These are phyloP conservation scores for Astur gentilis DNA, from an alignment of 2,113 vertebrate genomes.

Conservation along the genomic window DNA sequence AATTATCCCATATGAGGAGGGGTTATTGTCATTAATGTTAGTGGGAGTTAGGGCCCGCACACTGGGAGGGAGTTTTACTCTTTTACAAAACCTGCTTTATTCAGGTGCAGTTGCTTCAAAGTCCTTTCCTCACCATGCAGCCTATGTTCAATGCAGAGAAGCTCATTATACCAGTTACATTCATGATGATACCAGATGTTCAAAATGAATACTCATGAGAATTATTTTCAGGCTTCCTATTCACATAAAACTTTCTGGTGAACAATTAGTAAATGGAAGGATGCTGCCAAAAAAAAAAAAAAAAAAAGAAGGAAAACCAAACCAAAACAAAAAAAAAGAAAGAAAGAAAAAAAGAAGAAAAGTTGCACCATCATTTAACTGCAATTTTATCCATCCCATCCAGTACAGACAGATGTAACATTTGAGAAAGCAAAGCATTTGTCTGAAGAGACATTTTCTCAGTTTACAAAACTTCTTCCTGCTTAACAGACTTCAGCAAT, in stretches of 20 bases:
- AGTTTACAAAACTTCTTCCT: neutral
- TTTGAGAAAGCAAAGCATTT: neutral
- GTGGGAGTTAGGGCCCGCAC: neutral
- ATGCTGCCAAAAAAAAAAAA: neutral
- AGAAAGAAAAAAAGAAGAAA: neutral
- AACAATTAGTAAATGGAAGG: slow-evolving; percentile 4
- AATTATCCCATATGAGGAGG: neutral
- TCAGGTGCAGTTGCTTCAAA: slow-evolving; percentile 37
- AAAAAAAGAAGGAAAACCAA: neutral
- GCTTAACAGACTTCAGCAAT: neutral
- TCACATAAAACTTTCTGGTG: neutral
- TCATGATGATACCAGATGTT: slow-evolving; percentile 57
- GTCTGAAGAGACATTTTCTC: neutral
- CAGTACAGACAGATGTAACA: neutral
- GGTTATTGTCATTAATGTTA: slow-evolving; percentile 1
- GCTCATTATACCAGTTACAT: slow-evolving; percentile 24
- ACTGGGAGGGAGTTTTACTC: neutral
- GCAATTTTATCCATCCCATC: neutral
- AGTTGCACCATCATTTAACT: neutral
- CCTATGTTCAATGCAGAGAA: neutral
- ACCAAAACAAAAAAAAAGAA: neutral
- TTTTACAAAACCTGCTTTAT: neutral
- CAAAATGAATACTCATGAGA: slow-evolving; percentile 3
- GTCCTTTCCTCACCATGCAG: neutral
- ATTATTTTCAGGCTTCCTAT: slow-evolving; percentile 39